Evolutionary conservation across 2,888 invertebrate genomes (phyloP).

Genomic region (Cremastinae sp.): DNA sequence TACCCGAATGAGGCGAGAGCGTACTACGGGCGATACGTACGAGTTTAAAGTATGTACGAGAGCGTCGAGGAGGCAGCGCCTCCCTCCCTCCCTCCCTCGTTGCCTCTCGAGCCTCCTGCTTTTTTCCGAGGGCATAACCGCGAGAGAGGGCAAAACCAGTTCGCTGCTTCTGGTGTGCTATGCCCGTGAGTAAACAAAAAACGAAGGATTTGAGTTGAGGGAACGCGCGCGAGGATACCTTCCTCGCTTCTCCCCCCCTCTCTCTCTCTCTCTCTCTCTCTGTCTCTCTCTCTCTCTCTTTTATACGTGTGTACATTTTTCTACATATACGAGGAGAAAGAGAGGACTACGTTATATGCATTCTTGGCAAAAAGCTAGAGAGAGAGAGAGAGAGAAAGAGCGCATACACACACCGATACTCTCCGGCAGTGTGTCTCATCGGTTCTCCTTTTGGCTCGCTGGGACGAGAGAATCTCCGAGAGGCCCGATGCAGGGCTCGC

Average conservation of each 20-base stretch:
- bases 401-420: constrained; percentile 31
- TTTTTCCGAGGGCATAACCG: constrained; percentile 72
- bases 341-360: constrained; percentile 57
- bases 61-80: constrained; percentile 58
- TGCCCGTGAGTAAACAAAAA: constrained; percentile 79
- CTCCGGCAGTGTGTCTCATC: constrained; percentile 25
- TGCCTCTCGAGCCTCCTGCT: constrained; percentile 53
- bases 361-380: constrained; percentile 38
- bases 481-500: neutral
- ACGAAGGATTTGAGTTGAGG: constrained; percentile 69
- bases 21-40: constrained; percentile 39
- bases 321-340: constrained; percentile 43
- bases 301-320: neutral
- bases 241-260: constrained; percentile 48
- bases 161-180: constrained; percentile 69
- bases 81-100: constrained; percentile 30
- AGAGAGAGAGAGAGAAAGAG: constrained; percentile 15
- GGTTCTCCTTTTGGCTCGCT: neutral
- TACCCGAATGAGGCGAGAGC: constrained; percentile 5
- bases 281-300: constrained; percentile 31
- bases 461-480: constrained; percentile 41
- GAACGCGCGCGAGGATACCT: constrained; percentile 60
- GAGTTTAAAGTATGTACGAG: constrained; percentile 60
- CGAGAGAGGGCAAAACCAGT: constrained; percentile 76
- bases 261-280: no score